Evolutionary conservation across 2,888 invertebrate species (phyloP), one percentile per base, ranked within the genome.

Genomic region (Dendrolimus houi): DNA sequence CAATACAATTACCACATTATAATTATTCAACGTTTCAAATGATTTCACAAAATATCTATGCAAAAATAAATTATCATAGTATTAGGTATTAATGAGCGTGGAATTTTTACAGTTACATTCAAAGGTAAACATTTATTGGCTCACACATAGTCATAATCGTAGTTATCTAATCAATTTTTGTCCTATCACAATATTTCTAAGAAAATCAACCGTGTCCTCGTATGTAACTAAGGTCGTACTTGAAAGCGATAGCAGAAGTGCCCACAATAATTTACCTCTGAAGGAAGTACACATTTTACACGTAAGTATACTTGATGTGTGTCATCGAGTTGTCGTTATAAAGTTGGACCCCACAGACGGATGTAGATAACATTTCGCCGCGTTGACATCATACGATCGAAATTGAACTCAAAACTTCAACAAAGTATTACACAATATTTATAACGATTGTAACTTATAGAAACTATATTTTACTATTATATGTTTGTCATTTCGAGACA

Each of bases 281-380:
- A 57, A 42, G 59, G 59, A 57, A 59, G 54, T 61, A 56, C 56
- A 56, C 59, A 47, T 47, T 9, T 47, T 47, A 47, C 47, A 47
- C 47, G 47, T 47, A 47, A 47, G 47, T 47, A 29, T 29, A 47
- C 47, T 58, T 61, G 58, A 64, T 57, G 60, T 69, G 66, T 66
- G 69, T 71, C 71, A 71, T 66, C 64, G 62, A 47, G 47, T 47
- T 68, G 65, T 29, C 6, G 29, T 29, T 29, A 29, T 3, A 29
- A 29, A 65, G 67, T 63, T 62, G 71, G 73, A 74, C 72, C 75
- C 68, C 76, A 72, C 75, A 74, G 65, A 70, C 85, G 86, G 86
- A 85, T 85, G 80, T 75, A 81, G 83, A 85, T 86, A 85, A 80
- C 75, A 81, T 83, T 83, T 83, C 77, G 76, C 76, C 68, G 69